These are phyloP conservation scores for Fulmarus glacialis DNA, from an alignment of 2,113 vertebrate species.

Conservation along the genomic window DNA sequence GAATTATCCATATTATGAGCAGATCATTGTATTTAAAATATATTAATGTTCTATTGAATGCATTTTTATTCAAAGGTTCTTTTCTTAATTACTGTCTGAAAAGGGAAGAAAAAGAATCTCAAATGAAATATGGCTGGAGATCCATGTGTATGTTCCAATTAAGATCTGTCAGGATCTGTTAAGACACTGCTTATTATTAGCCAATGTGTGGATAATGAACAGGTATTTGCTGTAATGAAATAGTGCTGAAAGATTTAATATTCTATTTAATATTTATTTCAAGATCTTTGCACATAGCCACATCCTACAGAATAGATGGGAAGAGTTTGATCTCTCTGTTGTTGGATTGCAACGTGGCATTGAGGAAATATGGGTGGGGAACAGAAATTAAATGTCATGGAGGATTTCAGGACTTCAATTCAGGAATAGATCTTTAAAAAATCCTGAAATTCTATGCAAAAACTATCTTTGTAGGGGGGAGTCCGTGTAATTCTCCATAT, in stretches of 20 bases:
- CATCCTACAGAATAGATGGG: neutral
- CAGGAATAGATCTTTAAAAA: neutral
- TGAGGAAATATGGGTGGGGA: neutral
- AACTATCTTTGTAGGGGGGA: neutral
- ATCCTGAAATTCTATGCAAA: neutral
- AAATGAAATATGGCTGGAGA: neutral
- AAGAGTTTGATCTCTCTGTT: neutral
- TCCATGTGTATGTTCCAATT: neutral
- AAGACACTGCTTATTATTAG: neutral
- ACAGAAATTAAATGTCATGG: neutral
- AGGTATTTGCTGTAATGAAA: neutral
- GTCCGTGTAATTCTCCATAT: neutral
- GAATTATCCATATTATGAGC: neutral
- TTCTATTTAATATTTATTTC: neutral
- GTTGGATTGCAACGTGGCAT: neutral
- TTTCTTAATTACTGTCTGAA: neutral
- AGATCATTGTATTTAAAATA: neutral
- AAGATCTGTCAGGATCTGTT: neutral
- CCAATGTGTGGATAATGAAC: neutral
- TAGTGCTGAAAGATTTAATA: neutral
- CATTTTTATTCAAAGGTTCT: neutral
- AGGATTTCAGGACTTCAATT: neutral
- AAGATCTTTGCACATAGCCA: neutral
- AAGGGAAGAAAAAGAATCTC: neutral
- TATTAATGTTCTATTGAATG: neutral